Conservation (phyloP, 2,797 vertebrate genomes). For the Sebastes steindachneri region DNA sequence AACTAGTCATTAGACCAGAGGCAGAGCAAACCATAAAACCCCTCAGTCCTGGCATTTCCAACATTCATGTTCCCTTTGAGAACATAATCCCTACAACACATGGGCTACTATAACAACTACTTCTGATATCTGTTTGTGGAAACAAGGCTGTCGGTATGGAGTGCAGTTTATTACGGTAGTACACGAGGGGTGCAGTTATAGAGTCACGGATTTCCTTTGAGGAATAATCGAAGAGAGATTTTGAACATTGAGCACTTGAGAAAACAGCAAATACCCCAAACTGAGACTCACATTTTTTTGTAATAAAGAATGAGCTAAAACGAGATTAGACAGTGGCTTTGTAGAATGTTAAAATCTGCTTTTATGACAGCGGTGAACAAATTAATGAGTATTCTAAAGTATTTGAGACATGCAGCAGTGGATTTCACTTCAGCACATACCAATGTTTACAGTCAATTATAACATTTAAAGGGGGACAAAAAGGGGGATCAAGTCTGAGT, state of each 20-base stretch:
- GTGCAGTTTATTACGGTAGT: neutral
- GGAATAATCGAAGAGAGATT: neutral
- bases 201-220: neutral
- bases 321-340: neutral
- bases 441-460: neutral
- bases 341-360: neutral
- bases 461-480: neutral
- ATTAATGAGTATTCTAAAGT: neutral
- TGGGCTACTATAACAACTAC: neutral
- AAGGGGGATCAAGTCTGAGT: too few species aligned
- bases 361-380: neutral
- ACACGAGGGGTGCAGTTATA: slow-evolving; percentile 3
- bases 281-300: neutral
- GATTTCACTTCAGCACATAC: neutral
- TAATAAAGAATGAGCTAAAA: neutral
- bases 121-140: slow-evolving; percentile 20
- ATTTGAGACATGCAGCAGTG: neutral
- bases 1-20: slow-evolving; percentile 28
- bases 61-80: slow-evolving; percentile 38
- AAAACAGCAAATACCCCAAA: neutral
- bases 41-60: slow-evolving; percentile 10
- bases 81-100: slow-evolving; percentile 32
- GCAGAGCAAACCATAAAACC: slow-evolving; percentile 28
- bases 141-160: slow-evolving; percentile 15
- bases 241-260: neutral